Evolutionary conservation across 2,113 vertebrate species (phyloP), one percentile per base, ranked within the genome.

Genomic region (Ictidomys tridecemlineatus): DNA sequence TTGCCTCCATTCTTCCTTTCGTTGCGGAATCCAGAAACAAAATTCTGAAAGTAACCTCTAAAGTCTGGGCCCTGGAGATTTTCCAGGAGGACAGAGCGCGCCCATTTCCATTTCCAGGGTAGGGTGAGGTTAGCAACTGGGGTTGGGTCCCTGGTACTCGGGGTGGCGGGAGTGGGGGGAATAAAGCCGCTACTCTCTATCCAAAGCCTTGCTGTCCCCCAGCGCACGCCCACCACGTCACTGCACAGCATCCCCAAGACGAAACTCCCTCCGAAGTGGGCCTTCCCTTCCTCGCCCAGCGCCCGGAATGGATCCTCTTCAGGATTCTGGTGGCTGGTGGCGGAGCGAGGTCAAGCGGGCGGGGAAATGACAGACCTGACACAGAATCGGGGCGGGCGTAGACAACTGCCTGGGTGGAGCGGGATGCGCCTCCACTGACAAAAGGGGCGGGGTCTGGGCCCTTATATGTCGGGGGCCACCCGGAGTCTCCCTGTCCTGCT

Each of bases 381-480:
- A 56, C 56, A 5, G 18, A 56, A 6, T 20, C 0, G 3, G 72
- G 17, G 26, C 74, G 37, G 8, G 26, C 74, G 42, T 51, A 45
- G 13, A 28, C 61, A 63, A 3, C 11, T 28, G 63, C 24, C 18
- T 26, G 51, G 30, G 34, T 11, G 5, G 61, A 20, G 45, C 12
- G 30, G 26, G 56, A 56, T 4, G 3, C 3, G 1, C 37, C 34
- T n/a, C 10, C 24, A 20, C 2, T 34, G 58, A 20, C 9, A 22
- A 28, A 45, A 9, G 58, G 65, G 85, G 67, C 5, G 18, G 78
- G 14, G n/a, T 45, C 16, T 1, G 13, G 48, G 14, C 28, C 5
- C 8, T 10, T 34, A 11, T 34, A 51, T 61, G 5, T 11, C 1
- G 26, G 2, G 9, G 12, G 56, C 2, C 48, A 0, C 4, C 20